Base-by-base conservation (phyloP, 2,113 vertebrate species). In the Electrona antarctica region DNA sequence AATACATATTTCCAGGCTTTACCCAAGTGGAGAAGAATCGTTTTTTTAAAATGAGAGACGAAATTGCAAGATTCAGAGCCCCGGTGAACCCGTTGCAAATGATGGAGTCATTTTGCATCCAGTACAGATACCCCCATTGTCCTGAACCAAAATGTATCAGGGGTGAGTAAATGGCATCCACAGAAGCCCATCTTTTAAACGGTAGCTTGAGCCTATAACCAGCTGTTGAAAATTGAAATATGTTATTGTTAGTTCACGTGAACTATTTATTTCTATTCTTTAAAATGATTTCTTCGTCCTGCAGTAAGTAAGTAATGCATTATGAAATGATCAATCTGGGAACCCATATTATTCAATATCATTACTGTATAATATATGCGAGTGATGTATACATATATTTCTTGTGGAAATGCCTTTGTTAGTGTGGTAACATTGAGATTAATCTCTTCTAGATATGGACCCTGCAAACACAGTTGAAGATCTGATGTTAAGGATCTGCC, bases 401-500 rank as follows among this genome's bases (percentile, higher is more conserved):
- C n/a, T n/a, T n/a, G n/a, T n/a, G n/a, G n/a, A n/a, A n/a, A 33
- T 11, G 15, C 3, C 0, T 2, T 7, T 9, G 7, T 15, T 28
- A 29, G n/a, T 59, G n/a, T 7, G 48, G 1, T 15, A 46, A 7
- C 0, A 56, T 60, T 64, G 6, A 62, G 0, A n/a, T 55, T 15
- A 33, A 33, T 13, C 0, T 0, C 1, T 33, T 69, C 15, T 67
- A 91, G 90, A 76, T 72, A 28, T 89, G 69, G 89, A 90, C 67
- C 84, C 79, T 54, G 33, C 50, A 0, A 88, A 85, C 71, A 90
- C 90, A 28, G 15, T 88, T 7, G 84, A 90, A 8, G 90, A 91
- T 54, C 52, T 89, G 49, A 87, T 91, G 74, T 0, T 90, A 10
- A 66, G 85, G 0, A 87, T 91, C 5, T 49, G 78, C 21, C 51